Base-by-base conservation (phyloP, 1,140 invertebrate species). In the Bombus ignitus region DNA sequence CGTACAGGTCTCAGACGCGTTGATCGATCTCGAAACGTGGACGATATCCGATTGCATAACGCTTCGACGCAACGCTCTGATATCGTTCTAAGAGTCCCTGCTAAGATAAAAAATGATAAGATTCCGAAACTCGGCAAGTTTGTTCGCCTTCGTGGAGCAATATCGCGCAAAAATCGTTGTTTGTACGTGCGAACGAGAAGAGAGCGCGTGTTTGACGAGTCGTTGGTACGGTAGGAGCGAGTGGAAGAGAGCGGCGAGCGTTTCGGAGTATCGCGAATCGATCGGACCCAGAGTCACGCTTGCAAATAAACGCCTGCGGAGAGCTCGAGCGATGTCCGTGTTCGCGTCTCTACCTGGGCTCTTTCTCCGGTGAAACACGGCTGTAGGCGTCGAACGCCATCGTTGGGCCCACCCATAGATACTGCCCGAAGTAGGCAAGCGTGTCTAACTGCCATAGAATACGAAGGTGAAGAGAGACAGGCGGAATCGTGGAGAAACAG, bases 221-320 rank as follows among this genome's bases (percentile, higher is more conserved):
- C 1, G 37, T 73, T 65, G 4, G 37, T 47, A 79, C 83, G 44
- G 83, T 62, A 62, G 83, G 57, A 81, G 74, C 68, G 53, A 81
- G 83, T 65, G 35, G 42, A 47, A 72, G 62, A 88, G 83, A 90
- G 57, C 47, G 35, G 62, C 73, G 83, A 85, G 59, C 72, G 75
- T 88, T 84, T 88, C 66, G 65, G 73, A 68, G 88, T 92, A 92
- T 92, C 87, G 82, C 86, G 89, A 92, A 93, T 93, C 92, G 91
- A 93, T 93, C 89, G 88, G 88, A 89, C 53, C 85, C 82, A 89
- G 90, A 89, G 89, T 81, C 83, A 81, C 83, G 88, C 88, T 90
- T 72, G 88, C 89, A 85, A 90, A 90, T 87, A 86, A 87, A 90
- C 78, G 88, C 85, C 88, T 76, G 76, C 81, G 81, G 81, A 84